phyloP scores from a whole-genome alignment of 2,888 invertebrate species.

The Dryadula phaetusa region DNA sequence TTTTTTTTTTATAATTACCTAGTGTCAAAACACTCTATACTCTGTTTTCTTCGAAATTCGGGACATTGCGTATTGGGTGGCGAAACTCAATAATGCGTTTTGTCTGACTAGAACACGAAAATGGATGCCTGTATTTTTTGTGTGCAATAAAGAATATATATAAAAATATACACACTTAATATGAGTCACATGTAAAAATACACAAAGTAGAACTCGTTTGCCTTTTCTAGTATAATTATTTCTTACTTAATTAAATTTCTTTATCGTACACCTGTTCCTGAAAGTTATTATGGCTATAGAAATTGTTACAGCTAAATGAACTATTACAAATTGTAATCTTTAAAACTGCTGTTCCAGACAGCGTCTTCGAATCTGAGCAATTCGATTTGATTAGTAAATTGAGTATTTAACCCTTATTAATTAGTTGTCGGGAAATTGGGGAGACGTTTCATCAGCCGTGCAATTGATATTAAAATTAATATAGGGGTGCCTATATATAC shows the following conservation, averaged over 20 bases:
- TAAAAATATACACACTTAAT: too few relatives aligned
- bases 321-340: slow-evolving; percentile 17
- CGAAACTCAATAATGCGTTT: too few relatives aligned
- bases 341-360: slow-evolving; percentile 34
- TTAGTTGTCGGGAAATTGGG: slow-evolving; percentile 56
- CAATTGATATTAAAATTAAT: slow-evolving; percentile 80
- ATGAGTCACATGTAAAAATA: too few relatives aligned
- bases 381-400: slow-evolving; percentile 50
- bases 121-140: too few relatives aligned
- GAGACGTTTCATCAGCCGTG: slow-evolving; percentile 60
- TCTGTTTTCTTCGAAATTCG: too few relatives aligned
- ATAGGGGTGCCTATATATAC: slow-evolving; percentile 48
- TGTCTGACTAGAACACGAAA: too few relatives aligned
- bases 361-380: slow-evolving; percentile 38
- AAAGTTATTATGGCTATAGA: neutral
- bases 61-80: too few relatives aligned
- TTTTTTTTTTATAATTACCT: too few relatives aligned
- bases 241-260: neutral
- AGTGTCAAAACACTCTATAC: too few relatives aligned
- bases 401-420: slow-evolving; percentile 63
- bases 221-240: neutral
- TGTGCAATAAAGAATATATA: too few relatives aligned
- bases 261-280: neutral
- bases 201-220: too few relatives aligned
- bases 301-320: slow-evolving; percentile 2